Conservation (phyloP, 1,140 invertebrate species). For the Euglossa dilemma region DNA sequence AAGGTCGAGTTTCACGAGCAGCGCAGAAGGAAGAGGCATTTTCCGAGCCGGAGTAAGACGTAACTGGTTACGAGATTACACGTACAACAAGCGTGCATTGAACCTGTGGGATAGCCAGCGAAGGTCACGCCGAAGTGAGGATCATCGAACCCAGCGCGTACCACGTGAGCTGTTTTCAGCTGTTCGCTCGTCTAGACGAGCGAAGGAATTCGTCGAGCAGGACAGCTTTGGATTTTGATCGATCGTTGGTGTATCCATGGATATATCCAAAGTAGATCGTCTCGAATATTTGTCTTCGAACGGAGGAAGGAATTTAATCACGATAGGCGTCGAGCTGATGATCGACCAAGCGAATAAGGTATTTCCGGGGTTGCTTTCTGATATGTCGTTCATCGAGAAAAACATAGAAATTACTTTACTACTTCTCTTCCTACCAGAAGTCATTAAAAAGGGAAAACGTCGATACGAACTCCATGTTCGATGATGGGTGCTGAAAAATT, state of each 20-base stretch:
- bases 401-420: too few species aligned
- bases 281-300: too few species aligned
- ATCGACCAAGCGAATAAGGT: too few species aligned
- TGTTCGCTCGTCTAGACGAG: conserved; percentile 15
- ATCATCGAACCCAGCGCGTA: conserved; percentile 53
- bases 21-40: conserved; percentile 4
- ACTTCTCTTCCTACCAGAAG: background rate
- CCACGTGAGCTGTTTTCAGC: conserved; percentile 22
- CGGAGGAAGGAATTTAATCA: too few species aligned
- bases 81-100: conserved; percentile 67
- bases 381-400: too few species aligned
- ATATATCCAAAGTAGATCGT: background rate
- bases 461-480: background rate
- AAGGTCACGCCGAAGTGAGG: conserved; percentile 65
- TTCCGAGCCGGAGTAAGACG: conserved; percentile 38
- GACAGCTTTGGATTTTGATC: background rate
- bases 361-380: too few species aligned
- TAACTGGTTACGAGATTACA: conserved; percentile 61
- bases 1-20: conserved; percentile 31
- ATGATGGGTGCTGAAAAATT: background rate
- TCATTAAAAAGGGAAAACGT: background rate
- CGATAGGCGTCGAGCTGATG: too few species aligned
- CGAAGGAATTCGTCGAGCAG: background rate
- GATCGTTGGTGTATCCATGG: background rate
- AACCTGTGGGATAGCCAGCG: conserved; percentile 69